A percentile compares a stretch with the other conserved stretches of the same genome.
These are phyloP conservation scores for Pseudomyrmex gracilis DNA, from an alignment of 1,140 invertebrate genomes.

Conservation along the genomic window DNA sequence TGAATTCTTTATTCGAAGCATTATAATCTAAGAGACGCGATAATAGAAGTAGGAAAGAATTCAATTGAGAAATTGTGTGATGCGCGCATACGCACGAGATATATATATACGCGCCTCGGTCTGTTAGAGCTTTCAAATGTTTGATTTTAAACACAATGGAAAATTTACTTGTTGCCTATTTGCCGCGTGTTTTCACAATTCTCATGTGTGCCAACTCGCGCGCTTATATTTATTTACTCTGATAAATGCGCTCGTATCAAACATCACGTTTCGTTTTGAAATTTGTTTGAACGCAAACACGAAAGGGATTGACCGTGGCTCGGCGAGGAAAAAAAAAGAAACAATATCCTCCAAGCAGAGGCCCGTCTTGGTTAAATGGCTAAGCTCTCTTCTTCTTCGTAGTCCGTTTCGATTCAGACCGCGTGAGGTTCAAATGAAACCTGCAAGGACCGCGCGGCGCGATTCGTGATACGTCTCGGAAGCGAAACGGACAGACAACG, in stretches of 20 bases:
- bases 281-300: neutral
- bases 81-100: neutral
- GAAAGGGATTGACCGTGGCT: neutral
- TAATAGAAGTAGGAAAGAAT: neutral
- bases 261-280: neutral
- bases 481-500: conserved; percentile 48
- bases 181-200: too few species aligned
- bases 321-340: neutral
- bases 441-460: conserved; percentile 48
- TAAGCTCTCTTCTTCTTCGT: conserved; percentile 34
- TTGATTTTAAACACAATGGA: neutral
- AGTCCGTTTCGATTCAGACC: conserved; percentile 56
- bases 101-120: too few species aligned
- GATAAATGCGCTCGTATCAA: neutral
- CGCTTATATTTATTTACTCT: neutral
- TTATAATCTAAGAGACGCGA: neutral
- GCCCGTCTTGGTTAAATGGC: neutral
- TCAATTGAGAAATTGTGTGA: too few species aligned
- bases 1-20: neutral
- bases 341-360: conserved; percentile 11
- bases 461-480: conserved; percentile 22
- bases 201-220: neutral
- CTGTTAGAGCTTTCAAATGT: neutral
- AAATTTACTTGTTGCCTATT: neutral
- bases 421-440: conserved; percentile 45